These are phyloP conservation scores for Coptodon rendalli DNA, from an alignment of 2,113 vertebrate species.

Conservation along the genomic window DNA sequence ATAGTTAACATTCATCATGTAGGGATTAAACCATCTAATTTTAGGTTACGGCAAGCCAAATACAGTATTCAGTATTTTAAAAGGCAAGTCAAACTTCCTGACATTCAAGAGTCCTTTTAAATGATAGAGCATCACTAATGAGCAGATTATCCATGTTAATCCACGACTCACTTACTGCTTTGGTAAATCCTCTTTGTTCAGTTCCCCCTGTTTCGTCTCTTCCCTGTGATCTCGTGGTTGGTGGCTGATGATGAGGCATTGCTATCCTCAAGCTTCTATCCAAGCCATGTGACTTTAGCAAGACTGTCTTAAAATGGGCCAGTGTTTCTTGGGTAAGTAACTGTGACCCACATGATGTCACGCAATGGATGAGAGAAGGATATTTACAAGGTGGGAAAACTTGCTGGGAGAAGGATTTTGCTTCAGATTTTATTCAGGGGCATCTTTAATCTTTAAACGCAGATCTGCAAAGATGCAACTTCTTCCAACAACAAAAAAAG, in stretches of 20 bases:
- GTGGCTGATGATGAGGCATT: conserved; percentile 35
- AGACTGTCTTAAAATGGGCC: conserved; percentile 35
- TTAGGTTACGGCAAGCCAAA: not conserved
- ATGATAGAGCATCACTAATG: conserved; percentile 18
- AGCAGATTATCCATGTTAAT: conserved; percentile 34
- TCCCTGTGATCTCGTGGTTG: conserved; percentile 59
- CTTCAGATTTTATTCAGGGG: not conserved
- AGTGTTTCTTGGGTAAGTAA: conserved; percentile 31
- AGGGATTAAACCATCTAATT: not conserved
- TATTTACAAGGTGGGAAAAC: not conserved
- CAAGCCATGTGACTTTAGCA: conserved; percentile 61
- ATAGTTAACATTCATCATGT: not conserved
- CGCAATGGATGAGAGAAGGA: not conserved
- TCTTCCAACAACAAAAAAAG: not conserved
- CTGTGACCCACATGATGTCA: conserved; percentile 51
- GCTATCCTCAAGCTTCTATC: conserved; percentile 28
- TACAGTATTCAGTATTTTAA: not conserved
- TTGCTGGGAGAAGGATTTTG: not conserved
- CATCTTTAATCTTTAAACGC: not conserved
- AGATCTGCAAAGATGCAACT: not conserved
- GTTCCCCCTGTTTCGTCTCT: not conserved
- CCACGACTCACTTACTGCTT: conserved; percentile 16
- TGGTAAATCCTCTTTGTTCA: conserved; percentile 24
- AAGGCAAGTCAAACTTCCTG: not conserved
- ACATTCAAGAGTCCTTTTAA: conserved; percentile 3